Conservation (phyloP, 2,113 vertebrate species). For the Etheostoma spectabile region DNA sequence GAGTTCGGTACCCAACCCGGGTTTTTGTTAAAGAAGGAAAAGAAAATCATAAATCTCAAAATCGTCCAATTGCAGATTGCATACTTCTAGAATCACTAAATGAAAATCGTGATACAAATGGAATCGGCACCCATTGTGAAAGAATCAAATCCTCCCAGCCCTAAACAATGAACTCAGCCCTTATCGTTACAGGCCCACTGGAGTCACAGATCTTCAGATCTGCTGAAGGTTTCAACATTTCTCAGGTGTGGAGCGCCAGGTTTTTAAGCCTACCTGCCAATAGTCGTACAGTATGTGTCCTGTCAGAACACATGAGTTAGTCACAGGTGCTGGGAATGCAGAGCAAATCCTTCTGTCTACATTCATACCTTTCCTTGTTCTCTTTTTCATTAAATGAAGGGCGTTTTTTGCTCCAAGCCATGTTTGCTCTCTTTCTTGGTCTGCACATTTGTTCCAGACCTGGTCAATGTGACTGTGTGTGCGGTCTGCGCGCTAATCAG, state of each 20-base stretch:
- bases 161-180: too few species aligned
- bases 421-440: constrained; percentile 11
- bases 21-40: too few species aligned
- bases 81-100: too few species aligned
- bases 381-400: neutral
- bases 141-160: too few species aligned
- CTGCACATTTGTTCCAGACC: constrained; percentile 12
- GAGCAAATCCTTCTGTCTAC: neutral
- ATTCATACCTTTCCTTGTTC: neutral
- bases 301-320: neutral
- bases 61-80: too few species aligned
- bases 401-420: constrained; percentile 11
- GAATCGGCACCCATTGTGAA: too few species aligned
- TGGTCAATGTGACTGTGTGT: constrained; percentile 48
- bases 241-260: neutral
- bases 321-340: neutral
- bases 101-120: too few species aligned
- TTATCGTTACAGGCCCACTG: too few species aligned
- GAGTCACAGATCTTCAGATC: neutral
- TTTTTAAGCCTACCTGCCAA: neutral
- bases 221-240: neutral
- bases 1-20: too few species aligned
- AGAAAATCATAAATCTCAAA: too few species aligned
- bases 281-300: neutral
- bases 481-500: constrained; percentile 59